Conservation (phyloP, 2,113 vertebrate genomes). For the Proterorhinus semilunaris region DNA sequence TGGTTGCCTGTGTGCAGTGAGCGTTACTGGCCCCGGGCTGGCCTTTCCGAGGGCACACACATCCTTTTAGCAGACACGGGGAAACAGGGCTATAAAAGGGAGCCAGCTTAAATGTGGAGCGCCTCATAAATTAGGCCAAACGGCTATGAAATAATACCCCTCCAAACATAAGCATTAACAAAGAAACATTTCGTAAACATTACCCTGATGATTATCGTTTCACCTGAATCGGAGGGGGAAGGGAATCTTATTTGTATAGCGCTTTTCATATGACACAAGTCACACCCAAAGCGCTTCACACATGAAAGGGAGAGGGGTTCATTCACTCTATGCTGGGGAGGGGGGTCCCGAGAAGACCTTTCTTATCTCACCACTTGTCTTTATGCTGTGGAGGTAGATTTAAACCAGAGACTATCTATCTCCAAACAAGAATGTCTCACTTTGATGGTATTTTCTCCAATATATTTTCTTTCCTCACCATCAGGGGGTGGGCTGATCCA, state of each 20-base stretch:
- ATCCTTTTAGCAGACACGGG: conserved; percentile 55
- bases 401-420: conserved; percentile 47
- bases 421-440: conserved; percentile 40
- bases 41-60: conserved; percentile 62
- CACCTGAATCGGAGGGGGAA: not conserved
- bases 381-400: conserved; percentile 18
- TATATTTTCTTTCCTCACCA: conserved; percentile 45
- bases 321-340: no score
- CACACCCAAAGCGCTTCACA: no score
- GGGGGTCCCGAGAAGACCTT: conserved; percentile 8
- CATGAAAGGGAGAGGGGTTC: no score
- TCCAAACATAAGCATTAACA: conserved; percentile 49
- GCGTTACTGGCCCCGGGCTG: conserved; percentile 69
- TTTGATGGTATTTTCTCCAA: conserved; percentile 63
- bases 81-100: conserved; percentile 62
- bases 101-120: conserved; percentile 59
- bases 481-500: not conserved
- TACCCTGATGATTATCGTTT: conserved; percentile 25
- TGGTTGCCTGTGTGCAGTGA: conserved; percentile 61
- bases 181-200: conserved; percentile 52
- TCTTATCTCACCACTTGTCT: conserved; percentile 16
- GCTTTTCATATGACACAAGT: no score
- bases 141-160: conserved; percentile 63
- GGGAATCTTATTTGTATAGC: no score
- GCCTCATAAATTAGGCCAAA: conserved; percentile 70